Base-by-base conservation (phyloP, 2,888 invertebrate species). In the Thelaira solivaga region DNA sequence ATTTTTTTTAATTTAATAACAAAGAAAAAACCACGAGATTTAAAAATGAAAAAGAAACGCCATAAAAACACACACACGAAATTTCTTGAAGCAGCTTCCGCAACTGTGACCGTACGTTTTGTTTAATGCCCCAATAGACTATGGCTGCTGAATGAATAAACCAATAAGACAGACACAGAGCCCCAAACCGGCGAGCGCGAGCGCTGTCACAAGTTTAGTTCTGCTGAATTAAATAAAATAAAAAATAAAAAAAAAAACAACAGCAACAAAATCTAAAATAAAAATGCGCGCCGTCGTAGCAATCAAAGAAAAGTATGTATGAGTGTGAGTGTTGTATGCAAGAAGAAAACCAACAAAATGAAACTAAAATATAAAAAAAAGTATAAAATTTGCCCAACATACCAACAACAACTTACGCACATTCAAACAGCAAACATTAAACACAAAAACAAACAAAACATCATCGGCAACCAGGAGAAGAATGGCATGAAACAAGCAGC, bases 11-110 rank as follows among this genome's bases (percentile, higher is more conserved):
- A 5, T 31, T 31, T 51, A 20, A 26, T 11, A 4, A 20, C 16
- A 39, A 13, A 4, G 16, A 26, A 47, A 49, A 49, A 59, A 59
- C 18, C 39, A 67, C 36, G 36, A 61, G 51, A 61, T 61, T 53
- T 57, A 41, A 51, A 45, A 39, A 18, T 62, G 7, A 49, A 69
- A 26, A 49, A 68, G 10, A 47, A 45, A 57, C 64, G 43, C 64
- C 5, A 51, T 39, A 1, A 65, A 49, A 73, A 69, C 26, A n/a
- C n/a, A n/a, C n/a, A n/a, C n/a, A n/a, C n/a, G 61, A 75, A 51
- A 24, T 34, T 31, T 36, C 51, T 24, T 53, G 31, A 36, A 71
- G 31, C 76, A 80, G 74, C 80, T 81, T 80, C 81, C 81, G 81
- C 76, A 78, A 79, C 80, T 71, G 64, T 59, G 74, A 72, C 53